phyloP scores from a whole-genome alignment of 2,888 invertebrate species.

The Malachius bipustulatus region DNA sequence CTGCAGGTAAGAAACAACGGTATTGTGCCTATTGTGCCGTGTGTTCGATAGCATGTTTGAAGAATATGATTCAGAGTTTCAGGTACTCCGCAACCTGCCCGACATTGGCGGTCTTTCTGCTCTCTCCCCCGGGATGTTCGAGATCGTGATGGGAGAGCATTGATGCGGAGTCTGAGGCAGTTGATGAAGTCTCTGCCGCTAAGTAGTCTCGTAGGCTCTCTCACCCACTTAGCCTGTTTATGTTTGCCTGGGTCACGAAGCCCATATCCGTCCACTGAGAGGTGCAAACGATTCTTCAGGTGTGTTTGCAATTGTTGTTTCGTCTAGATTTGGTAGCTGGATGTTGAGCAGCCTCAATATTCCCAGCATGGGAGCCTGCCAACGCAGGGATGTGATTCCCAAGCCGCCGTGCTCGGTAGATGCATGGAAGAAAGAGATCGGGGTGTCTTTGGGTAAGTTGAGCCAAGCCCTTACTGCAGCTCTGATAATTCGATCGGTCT shows the following conservation, averaged over 20 bases:
- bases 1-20: not conserved
- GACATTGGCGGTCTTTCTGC: slow-evolving; percentile 9
- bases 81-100: slow-evolving; percentile 12
- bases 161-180: slow-evolving; percentile 8
- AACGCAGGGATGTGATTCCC: not conserved
- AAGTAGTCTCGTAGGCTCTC: slow-evolving; percentile 5
- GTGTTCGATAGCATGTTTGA: slow-evolving; percentile 7
- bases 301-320: no score
- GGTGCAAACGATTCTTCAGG: not conserved
- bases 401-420: not conserved
- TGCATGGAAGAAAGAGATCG: not conserved
- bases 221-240: slow-evolving; percentile 7
- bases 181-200: slow-evolving; percentile 10
- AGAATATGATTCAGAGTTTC: slow-evolving; percentile 9
- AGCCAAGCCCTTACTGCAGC: not conserved
- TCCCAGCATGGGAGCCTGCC: not conserved
- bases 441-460: slow-evolving; percentile 4
- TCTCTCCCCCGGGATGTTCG: slow-evolving; percentile 9
- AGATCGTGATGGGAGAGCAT: slow-evolving; percentile 11
- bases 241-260: not conserved
- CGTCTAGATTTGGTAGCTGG: not conserved
- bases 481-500: not conserved
- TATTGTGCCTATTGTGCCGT: slow-evolving; percentile 2
- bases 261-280: slow-evolving; percentile 8
- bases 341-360: not conserved